Evolutionary conservation across 2,113 vertebrate genomes (phyloP).

Genomic region (Phalacrocorax brasilianus): DNA sequence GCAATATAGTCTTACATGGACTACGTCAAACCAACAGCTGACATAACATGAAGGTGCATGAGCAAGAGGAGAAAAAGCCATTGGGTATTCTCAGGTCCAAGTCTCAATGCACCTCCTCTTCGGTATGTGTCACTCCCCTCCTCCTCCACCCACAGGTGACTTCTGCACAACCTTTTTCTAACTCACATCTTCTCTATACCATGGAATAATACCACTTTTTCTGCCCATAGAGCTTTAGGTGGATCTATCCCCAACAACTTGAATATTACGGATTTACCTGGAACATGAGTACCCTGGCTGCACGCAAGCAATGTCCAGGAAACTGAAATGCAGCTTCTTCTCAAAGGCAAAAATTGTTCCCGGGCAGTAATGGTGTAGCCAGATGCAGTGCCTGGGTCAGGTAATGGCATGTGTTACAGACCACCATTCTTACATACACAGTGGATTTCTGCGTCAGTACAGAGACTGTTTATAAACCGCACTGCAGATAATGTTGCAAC

Average conservation of each 20-base stretch:
- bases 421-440: not conserved
- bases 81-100: not conserved
- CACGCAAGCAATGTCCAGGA: not conserved
- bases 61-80: not conserved
- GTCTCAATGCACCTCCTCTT: not conserved
- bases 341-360: not conserved
- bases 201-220: not conserved
- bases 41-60: not conserved
- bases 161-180: not conserved
- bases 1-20: not conserved
- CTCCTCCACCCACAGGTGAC: not conserved
- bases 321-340: not conserved
- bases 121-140: not conserved
- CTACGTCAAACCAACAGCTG: not conserved
- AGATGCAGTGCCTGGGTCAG: not conserved
- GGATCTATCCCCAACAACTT: not conserved
- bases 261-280: not conserved
- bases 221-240: not conserved
- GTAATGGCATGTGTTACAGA: accelerated
- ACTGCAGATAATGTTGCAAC: not conserved
- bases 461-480: not conserved
- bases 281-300: not conserved
- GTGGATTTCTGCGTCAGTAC: not conserved
- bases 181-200: not conserved
- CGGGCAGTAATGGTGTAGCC: not conserved